Evolutionary conservation across 2,797 vertebrate genomes (phyloP).

Genomic region (Danio aesculapii): DNA sequence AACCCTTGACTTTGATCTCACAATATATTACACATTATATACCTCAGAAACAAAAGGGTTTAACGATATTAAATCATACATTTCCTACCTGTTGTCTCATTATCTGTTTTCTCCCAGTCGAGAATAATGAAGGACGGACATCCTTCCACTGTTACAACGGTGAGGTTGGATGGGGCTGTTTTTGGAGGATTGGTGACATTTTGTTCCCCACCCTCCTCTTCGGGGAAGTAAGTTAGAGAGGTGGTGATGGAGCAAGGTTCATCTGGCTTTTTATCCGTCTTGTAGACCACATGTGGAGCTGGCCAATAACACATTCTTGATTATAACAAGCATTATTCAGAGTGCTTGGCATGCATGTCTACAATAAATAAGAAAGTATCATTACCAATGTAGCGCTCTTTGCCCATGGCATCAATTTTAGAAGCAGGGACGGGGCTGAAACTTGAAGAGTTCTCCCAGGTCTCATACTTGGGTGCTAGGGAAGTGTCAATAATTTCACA

Average conservation of each 20-base stretch:
- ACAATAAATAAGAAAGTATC: slow-evolving; percentile 9
- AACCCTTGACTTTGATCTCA: background rate
- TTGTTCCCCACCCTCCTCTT: slow-evolving; percentile 74
- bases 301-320: slow-evolving; percentile 10
- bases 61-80: background rate
- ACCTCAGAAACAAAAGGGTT: background rate
- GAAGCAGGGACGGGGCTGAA: slow-evolving; percentile 88
- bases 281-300: slow-evolving; percentile 91
- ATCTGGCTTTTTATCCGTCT: slow-evolving; percentile 86
- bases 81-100: slow-evolving; percentile 88
- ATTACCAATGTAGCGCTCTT: slow-evolving; percentile 88
- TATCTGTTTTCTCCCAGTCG: slow-evolving; percentile 90
- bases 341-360: background rate
- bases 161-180: slow-evolving; percentile 90
- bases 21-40: background rate
- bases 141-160: slow-evolving; percentile 94
- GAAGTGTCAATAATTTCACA: background rate
- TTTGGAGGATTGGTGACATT: slow-evolving; percentile 83
- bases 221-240: slow-evolving; percentile 86
- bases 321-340: background rate
- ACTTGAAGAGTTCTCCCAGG: slow-evolving; percentile 85
- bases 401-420: slow-evolving; percentile 88
- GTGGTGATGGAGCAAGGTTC: slow-evolving; percentile 95
- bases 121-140: slow-evolving; percentile 93
- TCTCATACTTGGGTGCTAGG: slow-evolving; percentile 69